Evolutionary conservation across 2,888 invertebrate species (phyloP).

Genomic region (Eulithis prunata): DNA sequence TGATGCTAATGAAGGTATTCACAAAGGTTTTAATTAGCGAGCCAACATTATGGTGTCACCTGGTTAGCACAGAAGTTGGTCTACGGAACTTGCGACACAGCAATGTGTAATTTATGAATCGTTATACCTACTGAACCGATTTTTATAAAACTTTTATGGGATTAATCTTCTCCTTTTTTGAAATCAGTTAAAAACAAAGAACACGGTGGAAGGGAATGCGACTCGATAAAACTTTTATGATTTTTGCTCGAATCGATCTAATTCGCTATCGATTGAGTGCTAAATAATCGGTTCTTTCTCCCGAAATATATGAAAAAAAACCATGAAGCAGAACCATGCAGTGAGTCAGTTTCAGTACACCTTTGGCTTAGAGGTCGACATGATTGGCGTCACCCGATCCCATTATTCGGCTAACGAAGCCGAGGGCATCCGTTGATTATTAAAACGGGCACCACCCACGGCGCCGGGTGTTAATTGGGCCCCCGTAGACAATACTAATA

Average conservation of each 20-base stretch:
- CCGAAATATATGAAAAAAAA: not conserved
- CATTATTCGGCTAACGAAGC: constrained; percentile 81
- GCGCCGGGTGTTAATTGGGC: constrained; percentile 83
- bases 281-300: too few relatives aligned
- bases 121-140: too few relatives aligned
- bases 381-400: constrained; percentile 67
- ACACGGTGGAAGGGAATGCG: too few relatives aligned
- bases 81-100: constrained; percentile 35
- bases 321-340: not conserved
- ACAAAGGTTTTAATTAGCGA: constrained; percentile 44
- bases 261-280: too few relatives aligned
- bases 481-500: constrained; percentile 85
- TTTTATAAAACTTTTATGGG: too few relatives aligned
- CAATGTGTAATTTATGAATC: not conserved
- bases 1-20: constrained; percentile 40
- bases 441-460: constrained; percentile 79
- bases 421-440: constrained; percentile 82
- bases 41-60: constrained; percentile 46
- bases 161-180: too few relatives aligned
- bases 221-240: too few relatives aligned
- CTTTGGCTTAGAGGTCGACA: constrained; percentile 18
- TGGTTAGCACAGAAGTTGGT: constrained; percentile 32
- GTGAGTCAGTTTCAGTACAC: not conserved
- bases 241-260: too few relatives aligned
- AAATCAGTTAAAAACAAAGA: too few relatives aligned